Percentiles rank a stretch among this genome's conserved stretches.
These are phyloP conservation scores for Laterallus jamaicensis DNA, from an alignment of 2,113 vertebrate species.

Conservation along the genomic window DNA sequence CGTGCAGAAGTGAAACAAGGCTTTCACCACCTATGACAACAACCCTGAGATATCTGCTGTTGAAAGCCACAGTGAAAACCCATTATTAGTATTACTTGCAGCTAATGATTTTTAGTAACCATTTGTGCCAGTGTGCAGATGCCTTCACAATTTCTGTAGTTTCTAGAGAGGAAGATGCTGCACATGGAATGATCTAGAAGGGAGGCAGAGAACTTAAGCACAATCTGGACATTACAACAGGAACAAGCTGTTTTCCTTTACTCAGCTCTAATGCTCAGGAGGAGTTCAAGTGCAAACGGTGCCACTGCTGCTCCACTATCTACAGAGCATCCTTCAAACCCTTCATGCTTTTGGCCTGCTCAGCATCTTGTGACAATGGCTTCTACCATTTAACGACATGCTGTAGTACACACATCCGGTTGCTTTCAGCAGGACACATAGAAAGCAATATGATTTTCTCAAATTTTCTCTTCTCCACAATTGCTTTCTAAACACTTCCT, in stretches of 20 bases:
- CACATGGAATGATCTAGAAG: background rate
- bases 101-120: background rate
- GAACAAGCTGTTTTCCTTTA: background rate
- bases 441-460: background rate
- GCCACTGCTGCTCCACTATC: background rate
- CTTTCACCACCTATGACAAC: background rate
- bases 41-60: background rate
- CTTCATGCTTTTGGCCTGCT: background rate
- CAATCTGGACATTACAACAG: background rate
- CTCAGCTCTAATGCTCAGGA: background rate
- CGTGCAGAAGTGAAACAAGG: background rate
- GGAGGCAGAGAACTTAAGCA: background rate
- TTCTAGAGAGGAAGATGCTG: background rate
- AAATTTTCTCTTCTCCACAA: background rate
- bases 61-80: background rate
- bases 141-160: background rate
- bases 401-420: too few species aligned
- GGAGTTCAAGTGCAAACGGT: too few species aligned
- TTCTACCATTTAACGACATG: accelerated
- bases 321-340: background rate
- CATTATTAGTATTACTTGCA: background rate
- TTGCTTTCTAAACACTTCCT: background rate
- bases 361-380: background rate
- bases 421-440: background rate
- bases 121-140: background rate